These are phyloP conservation scores for Blennius ocellaris DNA, from an alignment of 2,113 vertebrate species.

Conservation along the genomic window DNA sequence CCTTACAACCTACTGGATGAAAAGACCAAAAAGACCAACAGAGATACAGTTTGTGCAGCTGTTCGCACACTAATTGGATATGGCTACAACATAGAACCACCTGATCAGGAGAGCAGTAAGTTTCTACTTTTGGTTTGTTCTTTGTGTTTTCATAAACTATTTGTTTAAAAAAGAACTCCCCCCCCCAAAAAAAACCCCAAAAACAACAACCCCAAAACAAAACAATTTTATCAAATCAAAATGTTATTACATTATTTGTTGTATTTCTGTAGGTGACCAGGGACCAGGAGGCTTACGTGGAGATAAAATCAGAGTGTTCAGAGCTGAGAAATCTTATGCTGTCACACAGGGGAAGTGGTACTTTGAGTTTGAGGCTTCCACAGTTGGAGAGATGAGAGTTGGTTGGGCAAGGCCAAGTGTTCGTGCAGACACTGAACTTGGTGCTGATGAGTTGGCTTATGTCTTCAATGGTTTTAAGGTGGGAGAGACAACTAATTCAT, in stretches of 20 bases:
- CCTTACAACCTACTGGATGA: slow-evolving; percentile 93
- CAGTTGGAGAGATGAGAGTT: slow-evolving; percentile 93
- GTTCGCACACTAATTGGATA: slow-evolving; percentile 93
- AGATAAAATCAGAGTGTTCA: slow-evolving; percentile 89
- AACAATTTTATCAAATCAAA: too few species aligned
- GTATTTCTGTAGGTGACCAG: slow-evolving; percentile 72
- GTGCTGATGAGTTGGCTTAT: slow-evolving; percentile 89
- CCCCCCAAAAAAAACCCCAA: too few species aligned
- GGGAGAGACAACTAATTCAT: slow-evolving; percentile 15
- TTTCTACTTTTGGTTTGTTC: slow-evolving; percentile 14
- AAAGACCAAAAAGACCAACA: slow-evolving; percentile 93
- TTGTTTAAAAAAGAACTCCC: too few species aligned
- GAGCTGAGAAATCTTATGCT: slow-evolving; percentile 89
- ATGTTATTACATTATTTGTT: neutral
- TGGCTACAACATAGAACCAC: slow-evolving; percentile 94
- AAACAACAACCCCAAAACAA: too few species aligned
- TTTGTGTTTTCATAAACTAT: too few species aligned
- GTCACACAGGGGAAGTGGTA: slow-evolving; percentile 93
- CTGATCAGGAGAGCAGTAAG: slow-evolving; percentile 92
- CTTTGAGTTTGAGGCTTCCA: slow-evolving; percentile 93
- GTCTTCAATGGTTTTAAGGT: slow-evolving; percentile 95
- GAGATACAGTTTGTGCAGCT: slow-evolving; percentile 91
- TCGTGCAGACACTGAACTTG: slow-evolving; percentile 88
- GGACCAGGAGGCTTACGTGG: slow-evolving; percentile 72
- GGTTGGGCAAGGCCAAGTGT: slow-evolving; percentile 91